A percentile compares a stretch with the other conserved stretches of the same genome.
These are phyloP conservation scores for Chinchilla lanigera DNA, from an alignment of 2,113 vertebrate genomes.

Conservation along the genomic window DNA sequence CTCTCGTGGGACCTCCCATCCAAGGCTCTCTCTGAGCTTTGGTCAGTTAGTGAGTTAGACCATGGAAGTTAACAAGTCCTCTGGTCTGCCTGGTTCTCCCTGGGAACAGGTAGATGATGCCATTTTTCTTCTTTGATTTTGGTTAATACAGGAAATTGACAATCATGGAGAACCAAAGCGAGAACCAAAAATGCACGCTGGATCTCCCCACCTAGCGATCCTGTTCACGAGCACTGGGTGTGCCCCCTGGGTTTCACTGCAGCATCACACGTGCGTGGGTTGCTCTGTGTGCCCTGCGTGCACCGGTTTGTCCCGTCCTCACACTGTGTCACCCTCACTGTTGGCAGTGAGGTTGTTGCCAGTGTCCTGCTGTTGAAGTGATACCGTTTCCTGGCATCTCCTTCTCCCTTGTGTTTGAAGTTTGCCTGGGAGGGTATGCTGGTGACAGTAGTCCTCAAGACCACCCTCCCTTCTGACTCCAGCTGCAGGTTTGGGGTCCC, in stretches of 20 bases:
- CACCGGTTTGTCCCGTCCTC: neutral
- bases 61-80: neutral
- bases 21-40: neutral
- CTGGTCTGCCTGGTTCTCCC: neutral
- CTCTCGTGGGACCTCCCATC: neutral
- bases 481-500: neutral
- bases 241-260: neutral
- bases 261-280: neutral
- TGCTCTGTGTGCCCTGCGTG: neutral
- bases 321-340: neutral
- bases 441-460: neutral
- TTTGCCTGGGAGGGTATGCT: neutral
- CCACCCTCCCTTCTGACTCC: neutral
- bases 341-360: neutral
- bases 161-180: neutral
- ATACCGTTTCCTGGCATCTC: neutral
- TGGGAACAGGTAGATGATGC: neutral
- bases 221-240: too few relatives aligned
- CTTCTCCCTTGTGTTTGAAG: neutral
- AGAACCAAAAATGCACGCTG: neutral
- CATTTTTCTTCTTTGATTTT: neutral
- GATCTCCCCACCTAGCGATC: neutral
- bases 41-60: too few relatives aligned
- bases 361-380: neutral
- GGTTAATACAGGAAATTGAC: neutral